These are phyloP conservation scores for Motacilla alba DNA, from an alignment of 2,113 vertebrate species.

Conservation along the genomic window DNA sequence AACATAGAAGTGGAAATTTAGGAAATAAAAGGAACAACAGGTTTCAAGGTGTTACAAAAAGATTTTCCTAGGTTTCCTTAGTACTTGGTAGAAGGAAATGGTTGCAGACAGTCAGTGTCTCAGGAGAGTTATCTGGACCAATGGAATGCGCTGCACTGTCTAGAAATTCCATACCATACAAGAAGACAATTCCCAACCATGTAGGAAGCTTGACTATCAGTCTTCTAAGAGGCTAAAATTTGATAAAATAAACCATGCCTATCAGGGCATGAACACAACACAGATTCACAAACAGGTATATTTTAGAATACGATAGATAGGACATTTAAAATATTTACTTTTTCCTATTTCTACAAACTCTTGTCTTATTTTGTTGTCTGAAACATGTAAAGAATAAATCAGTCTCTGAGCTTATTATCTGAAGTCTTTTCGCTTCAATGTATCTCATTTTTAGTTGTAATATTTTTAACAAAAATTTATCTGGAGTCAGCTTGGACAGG, in stretches of 20 bases:
- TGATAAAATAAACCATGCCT: not conserved
- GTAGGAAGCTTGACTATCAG: not conserved
- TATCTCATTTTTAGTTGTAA: not conserved
- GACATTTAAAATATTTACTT: not conserved
- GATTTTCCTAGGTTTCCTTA: not conserved
- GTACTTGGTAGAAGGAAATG: not conserved
- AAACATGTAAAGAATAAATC: not conserved
- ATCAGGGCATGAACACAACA: not conserved
- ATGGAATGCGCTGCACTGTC: not conserved
- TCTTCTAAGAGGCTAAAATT: not conserved
- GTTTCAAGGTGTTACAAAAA: not conserved
- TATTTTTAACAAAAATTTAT: not conserved
- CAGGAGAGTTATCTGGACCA: not conserved
- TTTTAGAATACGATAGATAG: not conserved
- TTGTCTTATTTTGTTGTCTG: not conserved
- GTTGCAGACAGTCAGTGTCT: not conserved
- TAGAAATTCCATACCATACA: not conserved
- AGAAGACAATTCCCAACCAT: not conserved
- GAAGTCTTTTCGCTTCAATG: not conserved
- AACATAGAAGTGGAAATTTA: not conserved
- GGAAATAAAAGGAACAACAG: not conserved
- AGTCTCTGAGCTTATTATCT: not conserved
- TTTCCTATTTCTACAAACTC: not conserved
- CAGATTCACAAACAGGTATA: not conserved
- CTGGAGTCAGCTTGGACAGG: not conserved